Base-by-base conservation (phyloP, 2,797 vertebrate species). In the Semotilus atromaculatus region DNA sequence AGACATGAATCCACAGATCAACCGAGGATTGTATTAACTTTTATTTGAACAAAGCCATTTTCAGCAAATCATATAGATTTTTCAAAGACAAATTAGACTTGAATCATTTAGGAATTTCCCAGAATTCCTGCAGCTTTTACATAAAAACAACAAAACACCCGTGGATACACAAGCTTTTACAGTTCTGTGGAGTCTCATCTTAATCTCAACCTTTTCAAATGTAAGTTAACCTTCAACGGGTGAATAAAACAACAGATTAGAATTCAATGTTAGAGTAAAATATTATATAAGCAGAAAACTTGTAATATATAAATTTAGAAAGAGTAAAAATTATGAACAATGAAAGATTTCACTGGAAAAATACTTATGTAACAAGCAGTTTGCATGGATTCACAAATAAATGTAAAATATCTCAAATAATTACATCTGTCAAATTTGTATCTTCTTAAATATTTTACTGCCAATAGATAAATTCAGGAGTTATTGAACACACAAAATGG, bases 391-490 rank as follows among this genome's bases (percentile, higher is more conserved):
- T 31, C 75, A 62, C 26, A 40, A 29, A 72, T 64, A 45, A n/a
- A 11, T n/a, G 9, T 58, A 11, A 45, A 38, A 62, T 19, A 64
- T 23, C 53, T 76, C 8, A 14, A 85, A 85, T 87, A 78, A 76
- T 84, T 72, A 82, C n/a, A 77, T 55, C 48, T 78, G 8, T 67
- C 16, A 36, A 2, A 77, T 68, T 6, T 77, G 1, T 31, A 43
- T 40, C 16, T 43, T 51, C 40, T 78, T 4, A 7, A 73, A 36
- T 45, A 23, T 45, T 38, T 40, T 11, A 66, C 74, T 51, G 16
- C 38, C 26, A 13, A 64, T 51, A 70, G 23, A 85, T 1, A 82
- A 64, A 14, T 67, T 26, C 34, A 71, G 58, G 26, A n/a, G n/a
- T 45, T 31, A 8, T 67, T 62, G 26, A 82, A 67, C 73, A 84